phyloP scores from a whole-genome alignment of 2,797 vertebrate species.

The Aeoliscus strigatus region DNA sequence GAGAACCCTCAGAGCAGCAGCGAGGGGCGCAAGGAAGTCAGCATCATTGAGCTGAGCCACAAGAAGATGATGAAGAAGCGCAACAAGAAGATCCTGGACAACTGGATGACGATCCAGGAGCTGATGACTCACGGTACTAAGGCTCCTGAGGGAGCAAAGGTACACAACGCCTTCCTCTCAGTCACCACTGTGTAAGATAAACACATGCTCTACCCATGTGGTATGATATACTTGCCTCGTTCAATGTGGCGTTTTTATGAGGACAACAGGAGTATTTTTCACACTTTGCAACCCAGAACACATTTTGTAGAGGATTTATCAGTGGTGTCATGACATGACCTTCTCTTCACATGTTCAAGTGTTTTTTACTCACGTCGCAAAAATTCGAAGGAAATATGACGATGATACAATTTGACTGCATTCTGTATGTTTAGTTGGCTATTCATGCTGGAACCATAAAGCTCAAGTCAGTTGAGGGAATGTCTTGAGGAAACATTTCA shows the following conservation, averaged over 20 bases:
- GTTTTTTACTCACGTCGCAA: conserved; percentile 53
- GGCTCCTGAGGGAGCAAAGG: conserved; percentile 87
- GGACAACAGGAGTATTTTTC: conserved; percentile 83
- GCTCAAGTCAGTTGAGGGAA: conserved; percentile 41
- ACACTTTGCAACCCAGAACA: conserved; percentile 85
- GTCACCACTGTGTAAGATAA: conserved; percentile 91
- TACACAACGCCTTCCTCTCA: conserved; percentile 95
- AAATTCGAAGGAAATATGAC: conserved; percentile 60
- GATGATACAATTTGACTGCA: conserved; percentile 60
- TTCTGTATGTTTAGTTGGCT: conserved; percentile 58
- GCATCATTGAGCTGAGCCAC: conserved; percentile 96
- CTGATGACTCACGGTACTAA: conserved; percentile 96
- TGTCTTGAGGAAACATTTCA: conserved; percentile 8
- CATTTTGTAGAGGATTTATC: conserved; percentile 89
- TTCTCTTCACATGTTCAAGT: conserved; percentile 60
- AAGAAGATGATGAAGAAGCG: conserved; percentile 99
- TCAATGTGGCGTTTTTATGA: conserved; percentile 99
- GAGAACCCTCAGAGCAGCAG: conserved; percentile 89
- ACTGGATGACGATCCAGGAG: conserved; percentile 99
- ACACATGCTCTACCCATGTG: conserved; percentile 83
- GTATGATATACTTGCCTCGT: conserved; percentile 97
- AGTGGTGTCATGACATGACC: conserved; percentile 56
- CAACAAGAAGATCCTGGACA: conserved; percentile 98
- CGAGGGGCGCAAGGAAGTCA: conserved; percentile 87
- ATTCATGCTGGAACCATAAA: conserved; percentile 57